A percentile compares a stretch with the other conserved stretches of the same genome.
These are phyloP conservation scores for Mizuhopecten yessoensis DNA, from an alignment of 1,140 invertebrate species.

Conservation along the genomic window DNA sequence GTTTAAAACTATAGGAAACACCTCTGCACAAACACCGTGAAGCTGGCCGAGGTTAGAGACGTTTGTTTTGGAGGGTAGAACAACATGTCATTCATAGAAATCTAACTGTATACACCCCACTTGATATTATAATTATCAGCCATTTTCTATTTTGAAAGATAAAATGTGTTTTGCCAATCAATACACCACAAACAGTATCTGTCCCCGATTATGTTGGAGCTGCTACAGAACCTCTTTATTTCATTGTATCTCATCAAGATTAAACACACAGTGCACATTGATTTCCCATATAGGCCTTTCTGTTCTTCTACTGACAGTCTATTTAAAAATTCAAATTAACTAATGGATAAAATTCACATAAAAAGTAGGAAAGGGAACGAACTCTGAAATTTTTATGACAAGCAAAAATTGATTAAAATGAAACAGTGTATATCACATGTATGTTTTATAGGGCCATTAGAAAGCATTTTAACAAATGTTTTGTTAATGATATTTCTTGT, in stretches of 20 bases:
- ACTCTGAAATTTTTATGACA: neutral
- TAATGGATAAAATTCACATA: neutral
- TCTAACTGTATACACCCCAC: neutral
- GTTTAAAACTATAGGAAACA: neutral
- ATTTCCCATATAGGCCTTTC: neutral
- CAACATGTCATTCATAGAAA: slow-evolving; percentile 32
- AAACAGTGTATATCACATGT: no score
- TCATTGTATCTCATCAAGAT: neutral
- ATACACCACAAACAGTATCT: neutral
- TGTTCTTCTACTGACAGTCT: neutral
- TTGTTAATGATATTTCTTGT: no score
- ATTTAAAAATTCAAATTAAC: slow-evolving; percentile 30
- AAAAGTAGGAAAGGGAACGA: neutral
- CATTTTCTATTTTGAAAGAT: slow-evolving; percentile 35
- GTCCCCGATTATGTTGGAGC: neutral
- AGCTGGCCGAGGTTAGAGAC: neutral
- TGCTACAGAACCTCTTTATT: neutral
- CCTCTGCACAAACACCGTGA: neutral
- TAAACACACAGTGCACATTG: neutral
- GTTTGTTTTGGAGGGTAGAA: neutral
- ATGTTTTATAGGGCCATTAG: no score
- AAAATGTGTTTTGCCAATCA: neutral
- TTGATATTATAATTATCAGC: neutral
- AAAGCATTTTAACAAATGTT: no score
- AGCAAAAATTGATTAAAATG: no score